Base-by-base conservation (phyloP, 2,113 vertebrate genomes). In the Otus sunia region DNA sequence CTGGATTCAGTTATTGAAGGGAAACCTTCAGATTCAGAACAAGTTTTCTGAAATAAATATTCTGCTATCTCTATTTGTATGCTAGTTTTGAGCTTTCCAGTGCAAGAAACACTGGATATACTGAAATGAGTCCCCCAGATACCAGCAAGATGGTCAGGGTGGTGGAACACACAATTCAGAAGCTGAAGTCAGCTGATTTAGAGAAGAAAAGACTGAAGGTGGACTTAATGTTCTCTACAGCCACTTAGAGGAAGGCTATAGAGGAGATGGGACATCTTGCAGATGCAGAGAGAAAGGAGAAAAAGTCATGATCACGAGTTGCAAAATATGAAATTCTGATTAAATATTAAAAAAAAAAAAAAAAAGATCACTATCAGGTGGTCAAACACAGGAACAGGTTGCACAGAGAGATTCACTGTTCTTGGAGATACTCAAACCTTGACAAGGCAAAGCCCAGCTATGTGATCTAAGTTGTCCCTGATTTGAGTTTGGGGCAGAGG, bases 181-280 rank as follows among this genome's bases (percentile, higher is more conserved):
- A 69, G 11, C 4, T 68, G 15, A 81, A 85, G 9, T 26, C 18
- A 62, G 32, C 10, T 32, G 29, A 14, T 71, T 73, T 53, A 45
- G 4, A 41, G 11, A 83, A 58, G 39, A 39, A 77, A 73, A 52
- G 10, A 22, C 32, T 47, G 11, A 72, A 86, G 5, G 21, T 66
- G 12, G 23, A 55, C 17, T n/a, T 19, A 15, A 4, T 15, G 5
- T 10, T 71, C 27, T 76, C 15, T 80, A 16, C 7, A 50, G 26
- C 5, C 20, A 23, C 37, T 53, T 67, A 50, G 59, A 29, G 5
- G 10, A 68, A 62, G 9, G 15, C 5, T 68, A 6, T 8, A 68
- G 25, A 75, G 32, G 43, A 68, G 16, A 32, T 27, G 13, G 21
- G n/a, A 1, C 0, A 1, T 26, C 30, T 47, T 69, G 7, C 2